These are phyloP conservation scores for Notospermus geniculatus DNA, from an alignment of 1,140 invertebrate genomes.

Conservation along the genomic window DNA sequence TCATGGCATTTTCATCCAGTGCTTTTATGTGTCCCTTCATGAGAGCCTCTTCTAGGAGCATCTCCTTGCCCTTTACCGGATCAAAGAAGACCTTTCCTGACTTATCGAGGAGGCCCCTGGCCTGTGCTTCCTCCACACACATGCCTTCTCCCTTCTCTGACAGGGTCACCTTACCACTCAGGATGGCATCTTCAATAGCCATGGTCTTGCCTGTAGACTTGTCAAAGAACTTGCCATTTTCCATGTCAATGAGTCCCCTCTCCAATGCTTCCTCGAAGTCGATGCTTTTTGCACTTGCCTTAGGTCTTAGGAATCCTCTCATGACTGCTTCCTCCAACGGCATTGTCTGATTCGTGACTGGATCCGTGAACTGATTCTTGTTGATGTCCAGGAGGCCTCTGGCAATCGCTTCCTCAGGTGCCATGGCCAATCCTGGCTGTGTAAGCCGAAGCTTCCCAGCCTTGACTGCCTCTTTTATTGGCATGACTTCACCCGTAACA, in stretches of 20 bases:
- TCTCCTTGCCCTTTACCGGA: conserved; percentile 53
- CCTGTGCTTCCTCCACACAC: conserved; percentile 41
- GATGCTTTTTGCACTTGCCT: neutral
- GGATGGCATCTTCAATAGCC: conserved; percentile 79
- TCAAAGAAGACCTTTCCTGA: conserved; percentile 26
- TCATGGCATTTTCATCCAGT: no score
- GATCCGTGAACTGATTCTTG: conserved; percentile 77
- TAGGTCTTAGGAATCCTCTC: conserved; percentile 55
- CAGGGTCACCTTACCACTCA: conserved; percentile 53
- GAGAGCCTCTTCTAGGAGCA: conserved; percentile 38
- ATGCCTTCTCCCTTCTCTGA: conserved; percentile 53
- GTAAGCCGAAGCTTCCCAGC: neutral
- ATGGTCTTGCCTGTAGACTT: conserved; percentile 69
- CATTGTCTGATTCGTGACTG: conserved; percentile 72
- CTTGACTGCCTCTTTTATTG: conserved; percentile 65
- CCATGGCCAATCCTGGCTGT: conserved; percentile 33
- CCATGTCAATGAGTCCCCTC: conserved; percentile 75
- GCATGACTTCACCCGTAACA: conserved; percentile 54
- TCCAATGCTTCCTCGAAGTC: conserved; percentile 66
- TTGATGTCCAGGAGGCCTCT: conserved; percentile 64
- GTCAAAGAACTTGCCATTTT: conserved; percentile 70
- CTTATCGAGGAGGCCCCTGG: conserved; percentile 40
- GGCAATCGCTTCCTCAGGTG: conserved; percentile 53
- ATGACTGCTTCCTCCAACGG: conserved; percentile 75
- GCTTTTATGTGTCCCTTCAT: conserved; percentile 37